These are phyloP conservation scores for Microtus richardsoni DNA, from an alignment of 2,113 vertebrate species.

Conservation along the genomic window DNA sequence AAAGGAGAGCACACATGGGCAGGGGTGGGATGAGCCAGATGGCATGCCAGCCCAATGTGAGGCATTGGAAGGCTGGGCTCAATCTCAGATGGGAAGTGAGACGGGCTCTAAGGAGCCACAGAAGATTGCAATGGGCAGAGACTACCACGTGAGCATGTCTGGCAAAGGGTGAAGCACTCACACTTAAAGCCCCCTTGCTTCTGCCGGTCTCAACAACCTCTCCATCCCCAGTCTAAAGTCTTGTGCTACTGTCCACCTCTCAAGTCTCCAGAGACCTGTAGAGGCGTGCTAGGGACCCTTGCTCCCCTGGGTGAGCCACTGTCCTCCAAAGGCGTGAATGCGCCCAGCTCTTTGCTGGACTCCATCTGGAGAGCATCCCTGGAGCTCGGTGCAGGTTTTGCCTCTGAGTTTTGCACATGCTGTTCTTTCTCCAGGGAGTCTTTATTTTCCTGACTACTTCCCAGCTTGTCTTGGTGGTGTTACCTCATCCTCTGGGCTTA, in stretches of 20 bases:
- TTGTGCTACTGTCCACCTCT: background rate
- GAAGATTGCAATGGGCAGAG: background rate
- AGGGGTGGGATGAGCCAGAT: background rate
- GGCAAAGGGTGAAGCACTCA: background rate
- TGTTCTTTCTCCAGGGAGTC: background rate
- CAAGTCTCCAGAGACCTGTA: background rate
- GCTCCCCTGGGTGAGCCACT: background rate
- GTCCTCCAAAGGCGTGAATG: background rate
- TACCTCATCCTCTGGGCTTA: background rate
- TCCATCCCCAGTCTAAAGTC: background rate
- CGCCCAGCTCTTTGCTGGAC: background rate
- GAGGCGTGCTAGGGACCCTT: background rate
- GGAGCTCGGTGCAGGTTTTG: background rate
- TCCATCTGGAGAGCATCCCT: background rate
- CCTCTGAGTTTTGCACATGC: background rate
- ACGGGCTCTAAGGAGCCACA: background rate
- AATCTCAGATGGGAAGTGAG: background rate
- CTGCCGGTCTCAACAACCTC: background rate
- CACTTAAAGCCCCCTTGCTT: background rate
- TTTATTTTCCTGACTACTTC: background rate
- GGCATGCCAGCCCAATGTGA: background rate
- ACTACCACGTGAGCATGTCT: rapidly evolving
- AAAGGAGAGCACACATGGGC: background rate
- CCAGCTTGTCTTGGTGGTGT: background rate
- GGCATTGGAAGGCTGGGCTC: background rate